phyloP scores from a whole-genome alignment of 2,113 vertebrate species.

The Amphiprion percula region DNA sequence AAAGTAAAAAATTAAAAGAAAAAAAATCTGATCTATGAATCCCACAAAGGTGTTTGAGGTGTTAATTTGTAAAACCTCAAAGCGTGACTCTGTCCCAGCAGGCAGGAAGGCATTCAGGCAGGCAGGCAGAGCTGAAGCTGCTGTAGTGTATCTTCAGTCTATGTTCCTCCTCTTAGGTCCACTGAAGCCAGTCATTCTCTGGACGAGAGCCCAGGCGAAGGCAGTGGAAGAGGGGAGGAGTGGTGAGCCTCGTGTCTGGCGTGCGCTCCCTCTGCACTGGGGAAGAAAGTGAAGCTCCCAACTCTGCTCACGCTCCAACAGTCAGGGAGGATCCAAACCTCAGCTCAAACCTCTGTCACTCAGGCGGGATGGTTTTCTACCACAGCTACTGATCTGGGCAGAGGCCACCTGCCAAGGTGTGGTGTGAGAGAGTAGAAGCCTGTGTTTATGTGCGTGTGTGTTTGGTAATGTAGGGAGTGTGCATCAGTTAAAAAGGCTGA shows the following conservation, averaged over 20 bases:
- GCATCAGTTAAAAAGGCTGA: slow-evolving; percentile 43
- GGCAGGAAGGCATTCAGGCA: slow-evolving; percentile 23
- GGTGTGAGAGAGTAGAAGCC: slow-evolving; percentile 38
- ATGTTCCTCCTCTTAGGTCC: slow-evolving; percentile 68
- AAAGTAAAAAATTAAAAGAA: not conserved
- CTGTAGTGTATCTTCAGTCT: slow-evolving; percentile 61
- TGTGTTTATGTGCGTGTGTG: slow-evolving; percentile 23
- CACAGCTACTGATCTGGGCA: slow-evolving; percentile 63
- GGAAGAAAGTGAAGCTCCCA: slow-evolving; percentile 72
- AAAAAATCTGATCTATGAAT: slow-evolving; percentile 25
- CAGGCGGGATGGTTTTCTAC: slow-evolving; percentile 44
- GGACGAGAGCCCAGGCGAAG: slow-evolving; percentile 75
- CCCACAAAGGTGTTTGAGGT: slow-evolving; percentile 30
- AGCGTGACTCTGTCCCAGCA: slow-evolving; percentile 48
- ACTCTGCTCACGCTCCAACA: slow-evolving; percentile 62
- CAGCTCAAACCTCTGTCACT: slow-evolving; percentile 63
- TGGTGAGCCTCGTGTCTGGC: slow-evolving; percentile 77
- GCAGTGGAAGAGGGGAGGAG: slow-evolving; percentile 70
- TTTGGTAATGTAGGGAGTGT: slow-evolving; percentile 37
- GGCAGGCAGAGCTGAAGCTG: slow-evolving; percentile 44
- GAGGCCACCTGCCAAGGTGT: slow-evolving; percentile 57
- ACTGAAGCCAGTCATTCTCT: slow-evolving; percentile 74
- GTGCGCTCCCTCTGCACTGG: slow-evolving; percentile 64
- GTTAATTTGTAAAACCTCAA: slow-evolving; percentile 57
- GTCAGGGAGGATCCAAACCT: slow-evolving; percentile 73